Evolutionary conservation across 64 coral and sea anemone species (phyloP).

Genomic region (Dendronephthya gigantea): DNA sequence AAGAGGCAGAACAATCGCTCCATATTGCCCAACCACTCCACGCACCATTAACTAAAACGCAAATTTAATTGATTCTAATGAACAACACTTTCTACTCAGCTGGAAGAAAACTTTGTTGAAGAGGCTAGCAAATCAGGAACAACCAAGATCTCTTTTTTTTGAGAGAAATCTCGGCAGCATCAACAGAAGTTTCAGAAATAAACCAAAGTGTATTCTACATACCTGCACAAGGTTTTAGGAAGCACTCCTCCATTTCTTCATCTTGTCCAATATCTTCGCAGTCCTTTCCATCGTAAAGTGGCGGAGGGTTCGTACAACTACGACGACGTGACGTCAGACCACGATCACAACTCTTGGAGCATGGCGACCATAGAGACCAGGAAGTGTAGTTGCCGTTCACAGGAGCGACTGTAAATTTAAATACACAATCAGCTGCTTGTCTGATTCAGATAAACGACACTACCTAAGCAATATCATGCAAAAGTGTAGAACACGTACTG

Average conservation of each 20-base stretch:
- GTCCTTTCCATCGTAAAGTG: slow-evolving; percentile 52
- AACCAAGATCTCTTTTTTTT: too few species aligned
- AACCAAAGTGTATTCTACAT: too few species aligned
- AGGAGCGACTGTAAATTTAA: background rate
- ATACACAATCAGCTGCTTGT: background rate
- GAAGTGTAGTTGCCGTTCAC: slow-evolving; percentile 35
- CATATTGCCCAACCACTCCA: slow-evolving; percentile 91
- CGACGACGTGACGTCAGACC: slow-evolving; percentile 52
- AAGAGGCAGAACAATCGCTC: slow-evolving; percentile 84
- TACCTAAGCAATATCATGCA: background rate
- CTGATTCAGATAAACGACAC: background rate
- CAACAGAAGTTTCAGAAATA: too few species aligned
- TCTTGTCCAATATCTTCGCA: slow-evolving; percentile 46
- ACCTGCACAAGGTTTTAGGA: slow-evolving; percentile 39
- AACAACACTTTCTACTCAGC: too few species aligned
- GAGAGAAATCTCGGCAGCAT: too few species aligned
- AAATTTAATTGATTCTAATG: too few species aligned
- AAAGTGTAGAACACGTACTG: slow-evolving; percentile 40
- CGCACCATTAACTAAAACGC: slow-evolving; percentile 58
- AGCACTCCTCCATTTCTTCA: slow-evolving; percentile 59
- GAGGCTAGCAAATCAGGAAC: too few species aligned
- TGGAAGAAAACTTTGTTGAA: too few species aligned
- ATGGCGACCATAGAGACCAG: slow-evolving; percentile 43
- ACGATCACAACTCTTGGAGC: slow-evolving; percentile 58
- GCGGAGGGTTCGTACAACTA: slow-evolving; percentile 61